These are phyloP conservation scores for Wiebesia pumilae DNA, from an alignment of 1,140 invertebrate species.

Conservation along the genomic window DNA sequence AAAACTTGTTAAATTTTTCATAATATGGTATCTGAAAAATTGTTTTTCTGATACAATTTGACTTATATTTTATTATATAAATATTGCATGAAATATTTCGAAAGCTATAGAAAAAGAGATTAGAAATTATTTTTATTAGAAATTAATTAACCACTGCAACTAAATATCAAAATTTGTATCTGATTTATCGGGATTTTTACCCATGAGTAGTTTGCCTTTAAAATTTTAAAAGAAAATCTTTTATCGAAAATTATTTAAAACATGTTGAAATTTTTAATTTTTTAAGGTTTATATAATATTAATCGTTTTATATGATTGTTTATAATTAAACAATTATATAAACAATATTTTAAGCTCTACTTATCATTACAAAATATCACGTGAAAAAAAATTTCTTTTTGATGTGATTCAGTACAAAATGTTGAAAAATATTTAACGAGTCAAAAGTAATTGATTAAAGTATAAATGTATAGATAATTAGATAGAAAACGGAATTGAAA, in stretches of 20 bases:
- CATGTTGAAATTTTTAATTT: no score
- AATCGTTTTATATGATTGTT: no score
- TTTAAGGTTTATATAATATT: no score
- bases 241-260: no score
- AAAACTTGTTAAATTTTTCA: background rate
- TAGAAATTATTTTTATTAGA: background rate
- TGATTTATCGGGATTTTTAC: background rate
- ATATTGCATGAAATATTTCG: background rate
- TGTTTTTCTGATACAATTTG: background rate
- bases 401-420: background rate
- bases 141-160: background rate
- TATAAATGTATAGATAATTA: background rate
- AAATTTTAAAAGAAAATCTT: background rate
- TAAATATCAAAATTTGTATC: background rate
- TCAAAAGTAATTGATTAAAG: background rate
- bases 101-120: background rate
- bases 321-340: no score
- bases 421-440: background rate
- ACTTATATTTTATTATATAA: no score
- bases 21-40: background rate
- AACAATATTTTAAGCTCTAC: no score
- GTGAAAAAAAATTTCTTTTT: background rate
- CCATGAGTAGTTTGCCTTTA: background rate
- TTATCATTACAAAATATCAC: background rate
- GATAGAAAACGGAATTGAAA: background rate